A percentile compares a stretch with the other conserved stretches of the same genome.
Conservation (phyloP, 2,888 invertebrate species). For the Calliopum simillimum region DNA sequence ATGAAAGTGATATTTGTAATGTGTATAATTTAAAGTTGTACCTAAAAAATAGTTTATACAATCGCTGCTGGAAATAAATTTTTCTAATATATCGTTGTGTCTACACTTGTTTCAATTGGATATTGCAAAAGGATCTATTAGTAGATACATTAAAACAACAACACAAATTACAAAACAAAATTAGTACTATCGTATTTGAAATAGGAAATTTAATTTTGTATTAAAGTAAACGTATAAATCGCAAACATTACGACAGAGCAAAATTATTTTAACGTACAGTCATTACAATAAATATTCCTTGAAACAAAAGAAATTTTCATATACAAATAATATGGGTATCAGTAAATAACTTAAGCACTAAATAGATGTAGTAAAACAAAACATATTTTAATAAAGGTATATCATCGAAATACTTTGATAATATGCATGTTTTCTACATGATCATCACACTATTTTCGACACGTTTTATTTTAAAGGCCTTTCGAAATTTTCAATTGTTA, state of each 20-base stretch:
- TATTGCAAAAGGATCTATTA: neutral
- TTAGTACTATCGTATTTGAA: neutral
- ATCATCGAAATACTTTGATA: no score
- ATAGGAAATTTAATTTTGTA: neutral
- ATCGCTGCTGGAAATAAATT: constrained; percentile 12
- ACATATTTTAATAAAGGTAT: no score
- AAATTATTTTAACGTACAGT: constrained; percentile 6
- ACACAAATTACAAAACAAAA: neutral
- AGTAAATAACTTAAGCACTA: no score
- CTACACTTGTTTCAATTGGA: neutral
- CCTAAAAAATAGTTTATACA: constrained; percentile 10
- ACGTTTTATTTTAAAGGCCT: no score
- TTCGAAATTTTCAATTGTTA: no score
- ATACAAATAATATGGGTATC: no score
- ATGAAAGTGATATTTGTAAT: neutral
- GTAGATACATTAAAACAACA: neutral
- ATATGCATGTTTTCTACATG: no score
- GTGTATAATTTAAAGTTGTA: constrained; percentile 2
- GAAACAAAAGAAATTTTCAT: no score
- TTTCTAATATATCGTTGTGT: neutral
- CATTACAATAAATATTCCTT: constrained; percentile 26
- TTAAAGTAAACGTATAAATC: neutral
- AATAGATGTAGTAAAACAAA: no score
- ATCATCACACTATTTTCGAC: no score
- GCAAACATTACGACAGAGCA: neutral